Evolutionary conservation across 1,140 invertebrate species (phyloP).

Genomic region (Cotesia chilonis): DNA sequence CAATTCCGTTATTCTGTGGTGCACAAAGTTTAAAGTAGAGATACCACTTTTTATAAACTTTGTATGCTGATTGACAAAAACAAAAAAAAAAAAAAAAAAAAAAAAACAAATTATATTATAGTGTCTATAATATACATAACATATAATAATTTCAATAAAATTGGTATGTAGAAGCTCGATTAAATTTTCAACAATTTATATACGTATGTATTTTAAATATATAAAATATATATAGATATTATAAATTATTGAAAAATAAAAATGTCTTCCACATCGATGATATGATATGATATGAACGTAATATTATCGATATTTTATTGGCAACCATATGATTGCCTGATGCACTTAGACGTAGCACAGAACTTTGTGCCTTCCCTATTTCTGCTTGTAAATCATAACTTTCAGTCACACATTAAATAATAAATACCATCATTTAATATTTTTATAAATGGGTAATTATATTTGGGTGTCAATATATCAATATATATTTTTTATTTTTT

Average conservation of each 20-base stretch:
- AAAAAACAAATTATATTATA: not conserved
- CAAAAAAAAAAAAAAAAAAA: conserved; percentile 9
- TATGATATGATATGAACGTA: conserved; percentile 4
- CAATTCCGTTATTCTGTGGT: conserved; percentile 64
- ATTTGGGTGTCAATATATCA: too few relatives aligned
- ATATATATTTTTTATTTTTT: too few relatives aligned
- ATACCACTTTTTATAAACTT: conserved; percentile 40
- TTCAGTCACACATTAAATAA: conserved; percentile 39
- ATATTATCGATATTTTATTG: conserved; percentile 18
- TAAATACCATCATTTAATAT: conserved; percentile 32
- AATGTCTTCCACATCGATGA: conserved; percentile 44
- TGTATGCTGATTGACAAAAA: conserved; percentile 39
- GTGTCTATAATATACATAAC: conserved; percentile 35
- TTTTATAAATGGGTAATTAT: conserved; percentile 43
- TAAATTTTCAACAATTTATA: not conserved
- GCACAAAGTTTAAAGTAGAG: conserved; percentile 39
- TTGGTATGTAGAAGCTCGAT: conserved; percentile 16
- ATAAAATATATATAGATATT: conserved; percentile 34
- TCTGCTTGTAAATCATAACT: conserved; percentile 52
- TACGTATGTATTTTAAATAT: not conserved
- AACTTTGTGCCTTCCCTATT: conserved; percentile 56
- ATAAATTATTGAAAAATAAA: conserved; percentile 25
- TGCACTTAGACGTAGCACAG: conserved; percentile 46
- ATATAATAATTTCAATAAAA: conserved; percentile 28
- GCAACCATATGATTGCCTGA: conserved; percentile 41